A percentile compares a stretch with the other conserved stretches of the same genome.
Evolutionary conservation across 2,113 vertebrate genomes (phyloP).

Genomic region (Hemiscyllium ocellatum): DNA sequence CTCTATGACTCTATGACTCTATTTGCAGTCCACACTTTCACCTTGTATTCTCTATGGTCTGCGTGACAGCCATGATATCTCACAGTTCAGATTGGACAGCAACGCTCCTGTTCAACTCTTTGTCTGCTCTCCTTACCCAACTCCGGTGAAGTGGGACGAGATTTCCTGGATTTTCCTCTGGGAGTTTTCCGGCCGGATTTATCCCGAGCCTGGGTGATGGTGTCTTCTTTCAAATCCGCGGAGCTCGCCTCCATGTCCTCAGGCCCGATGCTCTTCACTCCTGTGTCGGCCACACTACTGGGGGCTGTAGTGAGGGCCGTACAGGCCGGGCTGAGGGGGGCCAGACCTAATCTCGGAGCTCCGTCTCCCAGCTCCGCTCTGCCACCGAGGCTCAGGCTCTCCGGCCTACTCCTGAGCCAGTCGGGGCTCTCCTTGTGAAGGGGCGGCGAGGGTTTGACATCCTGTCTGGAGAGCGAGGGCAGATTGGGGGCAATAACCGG

Average conservation of each 20-base stretch:
- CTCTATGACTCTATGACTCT: too few species aligned
- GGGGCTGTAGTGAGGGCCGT: constrained; percentile 47
- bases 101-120: neutral
- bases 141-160: neutral
- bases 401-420: rapidly evolving
- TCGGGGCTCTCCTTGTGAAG: neutral
- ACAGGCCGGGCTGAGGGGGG: constrained; percentile 57
- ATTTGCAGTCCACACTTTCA: too few species aligned
- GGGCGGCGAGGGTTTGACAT: too few species aligned
- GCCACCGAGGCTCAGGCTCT: rapidly evolving
- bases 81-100: neutral
- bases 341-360: constrained; percentile 49
- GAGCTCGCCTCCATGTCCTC: too few species aligned
- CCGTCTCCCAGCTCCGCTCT: constrained; percentile 46
- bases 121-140: neutral
- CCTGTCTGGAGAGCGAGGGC: rapidly evolving
- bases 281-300: neutral
- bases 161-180: neutral
- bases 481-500: neutral
- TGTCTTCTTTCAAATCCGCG: neutral
- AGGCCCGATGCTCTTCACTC: neutral
- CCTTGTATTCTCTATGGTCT: too few species aligned
- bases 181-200: neutral
- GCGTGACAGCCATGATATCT: too few species aligned
- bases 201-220: too few species aligned